These are phyloP conservation scores for Channa maculata DNA, from an alignment of 2,113 vertebrate genomes.

Conservation along the genomic window DNA sequence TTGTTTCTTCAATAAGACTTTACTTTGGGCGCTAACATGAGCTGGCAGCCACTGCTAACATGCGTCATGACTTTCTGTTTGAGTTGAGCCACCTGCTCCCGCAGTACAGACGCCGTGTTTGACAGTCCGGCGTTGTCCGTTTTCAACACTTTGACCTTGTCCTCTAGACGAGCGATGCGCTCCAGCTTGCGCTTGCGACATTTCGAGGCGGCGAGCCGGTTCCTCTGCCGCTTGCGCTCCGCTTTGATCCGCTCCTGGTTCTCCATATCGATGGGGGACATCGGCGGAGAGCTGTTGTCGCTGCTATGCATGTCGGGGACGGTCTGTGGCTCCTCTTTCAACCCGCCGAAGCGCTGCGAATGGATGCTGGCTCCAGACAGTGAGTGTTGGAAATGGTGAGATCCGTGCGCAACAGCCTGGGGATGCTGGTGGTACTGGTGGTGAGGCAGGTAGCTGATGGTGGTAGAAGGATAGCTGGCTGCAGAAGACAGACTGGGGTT, in stretches of 20 bases:
- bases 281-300: conserved; percentile 86
- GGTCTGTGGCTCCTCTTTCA: conserved; percentile 93
- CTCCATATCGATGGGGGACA: conserved; percentile 93
- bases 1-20: conserved; percentile 82
- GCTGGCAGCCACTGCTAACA: conserved; percentile 93
- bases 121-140: conserved; percentile 92
- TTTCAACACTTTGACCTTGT: conserved; percentile 92
- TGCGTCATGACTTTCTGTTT: conserved; percentile 95
- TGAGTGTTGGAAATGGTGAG: conserved; percentile 82
- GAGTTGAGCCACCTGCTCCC: conserved; percentile 93
- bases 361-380: conserved; percentile 70
- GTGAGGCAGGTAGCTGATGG: conserved; percentile 87
- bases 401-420: conserved; percentile 78
- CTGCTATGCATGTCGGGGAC: conserved; percentile 89
- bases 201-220: conserved; percentile 92
- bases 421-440: conserved; percentile 85
- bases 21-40: conserved; percentile 89
- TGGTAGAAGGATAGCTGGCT: conserved; percentile 80
- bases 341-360: conserved; percentile 72
- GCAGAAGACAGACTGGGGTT: conserved; percentile 81
- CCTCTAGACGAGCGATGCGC: conserved; percentile 92
- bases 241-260: conserved; percentile 93
- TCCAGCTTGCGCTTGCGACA: conserved; percentile 94
- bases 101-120: conserved; percentile 87
- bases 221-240: conserved; percentile 91